Evolutionary conservation across 2,113 vertebrate species (phyloP).

Genomic region (Coreoperca whiteheadi): DNA sequence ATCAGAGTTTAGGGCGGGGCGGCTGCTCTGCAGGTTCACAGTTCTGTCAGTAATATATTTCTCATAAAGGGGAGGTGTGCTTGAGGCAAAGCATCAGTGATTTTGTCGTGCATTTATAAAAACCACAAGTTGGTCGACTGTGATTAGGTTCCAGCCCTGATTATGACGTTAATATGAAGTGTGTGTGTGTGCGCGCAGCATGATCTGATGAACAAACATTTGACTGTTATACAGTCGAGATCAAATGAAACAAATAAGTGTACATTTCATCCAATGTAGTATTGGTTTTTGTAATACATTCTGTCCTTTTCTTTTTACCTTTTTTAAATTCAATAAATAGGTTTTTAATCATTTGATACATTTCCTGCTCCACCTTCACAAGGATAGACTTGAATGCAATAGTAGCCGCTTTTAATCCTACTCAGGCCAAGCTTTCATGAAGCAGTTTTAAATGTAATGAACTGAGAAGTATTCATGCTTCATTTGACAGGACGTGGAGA

Average conservation of each 20-base stretch:
- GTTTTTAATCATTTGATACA: neutral
- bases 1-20: neutral
- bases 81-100: neutral
- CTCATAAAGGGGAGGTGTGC: neutral
- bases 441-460: neutral
- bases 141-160: neutral
- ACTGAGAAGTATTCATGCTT: neutral
- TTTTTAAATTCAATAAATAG: neutral
- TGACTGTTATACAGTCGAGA: neutral
- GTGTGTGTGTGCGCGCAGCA: neutral
- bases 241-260: neutral
- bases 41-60: too few relatives aligned
- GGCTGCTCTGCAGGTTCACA: too few relatives aligned
- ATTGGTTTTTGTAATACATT: neutral
- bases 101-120: neutral
- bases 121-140: too few relatives aligned
- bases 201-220: neutral
- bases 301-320: neutral
- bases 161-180: neutral
- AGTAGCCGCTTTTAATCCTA: neutral
- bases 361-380: neutral
- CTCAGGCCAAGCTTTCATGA: neutral
- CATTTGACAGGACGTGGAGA: neutral
- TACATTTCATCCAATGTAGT: neutral
- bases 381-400: neutral